Percentiles rank a stretch among this genome's conserved stretches.
These are phyloP conservation scores for Cynopterus sphinx DNA, from an alignment of 2,797 vertebrate genomes.

Conservation along the genomic window DNA sequence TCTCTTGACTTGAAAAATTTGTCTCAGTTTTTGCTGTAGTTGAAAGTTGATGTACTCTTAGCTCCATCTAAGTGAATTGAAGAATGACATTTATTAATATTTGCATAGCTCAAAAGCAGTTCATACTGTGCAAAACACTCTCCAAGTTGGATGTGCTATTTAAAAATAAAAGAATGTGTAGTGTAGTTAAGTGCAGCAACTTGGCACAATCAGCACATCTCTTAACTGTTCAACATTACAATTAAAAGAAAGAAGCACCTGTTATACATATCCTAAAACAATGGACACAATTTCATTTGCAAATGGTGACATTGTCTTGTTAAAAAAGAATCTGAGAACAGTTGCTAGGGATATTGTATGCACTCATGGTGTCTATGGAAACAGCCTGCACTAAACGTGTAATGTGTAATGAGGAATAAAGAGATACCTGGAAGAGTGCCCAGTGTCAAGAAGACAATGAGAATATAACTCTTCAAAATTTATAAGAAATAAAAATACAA, in stretches of 20 bases:
- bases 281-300: conserved; percentile 41
- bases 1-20: conserved; percentile 28
- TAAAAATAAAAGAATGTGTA: conserved; percentile 33
- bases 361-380: conserved; percentile 74
- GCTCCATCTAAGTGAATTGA: conserved; percentile 17
- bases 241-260: conserved; percentile 59
- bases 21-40: conserved; percentile 29
- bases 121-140: conserved; percentile 17
- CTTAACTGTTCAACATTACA: conserved; percentile 35
- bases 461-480: conserved; percentile 18
- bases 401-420: conserved; percentile 20
- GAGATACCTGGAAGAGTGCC: conserved; percentile 41
- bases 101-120: conserved; percentile 60
- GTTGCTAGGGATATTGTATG: conserved; percentile 67
- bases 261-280: conserved; percentile 59
- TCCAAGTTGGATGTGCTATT: conserved; percentile 45
- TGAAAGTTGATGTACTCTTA: conserved; percentile 23
- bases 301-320: conserved; percentile 54
- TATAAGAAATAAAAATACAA: not conserved
- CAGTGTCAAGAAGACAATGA: conserved; percentile 55
- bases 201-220: not conserved
- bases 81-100: conserved; percentile 64
- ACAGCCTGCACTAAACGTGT: conserved; percentile 30
- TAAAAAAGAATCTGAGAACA: conserved; percentile 51
- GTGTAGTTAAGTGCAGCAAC: not conserved